Percentiles rank a stretch among this genome's conserved stretches.
Evolutionary conservation across 1,140 invertebrate species (phyloP).

Genomic region (Conus ventricosus): DNA sequence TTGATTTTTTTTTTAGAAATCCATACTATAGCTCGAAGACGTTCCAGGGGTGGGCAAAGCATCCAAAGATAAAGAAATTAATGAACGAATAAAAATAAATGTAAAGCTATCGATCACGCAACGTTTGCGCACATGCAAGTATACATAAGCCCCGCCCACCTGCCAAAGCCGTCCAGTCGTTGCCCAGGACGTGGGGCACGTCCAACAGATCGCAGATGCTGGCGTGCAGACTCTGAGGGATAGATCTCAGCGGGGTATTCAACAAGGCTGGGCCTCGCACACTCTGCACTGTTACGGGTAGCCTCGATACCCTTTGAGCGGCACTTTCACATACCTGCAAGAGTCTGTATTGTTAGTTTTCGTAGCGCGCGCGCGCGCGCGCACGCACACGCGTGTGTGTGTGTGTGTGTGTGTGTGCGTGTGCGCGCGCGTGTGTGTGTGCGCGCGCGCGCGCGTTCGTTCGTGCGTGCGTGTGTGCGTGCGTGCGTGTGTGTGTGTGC

Average conservation of each 20-base stretch:
- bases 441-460: too few species aligned
- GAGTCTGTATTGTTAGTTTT: too few species aligned
- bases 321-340: background rate
- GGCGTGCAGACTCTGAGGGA: slow-evolving; percentile 43
- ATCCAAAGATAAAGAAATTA: too few species aligned
- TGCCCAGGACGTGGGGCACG: slow-evolving; percentile 44
- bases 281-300: background rate
- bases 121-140: background rate
- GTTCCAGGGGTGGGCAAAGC: too few species aligned
- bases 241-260: slow-evolving; percentile 11
- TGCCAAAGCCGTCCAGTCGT: slow-evolving; percentile 51
- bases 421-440: too few species aligned
- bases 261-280: background rate
- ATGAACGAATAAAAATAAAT: too few species aligned
- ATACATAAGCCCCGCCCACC: slow-evolving; percentile 34
- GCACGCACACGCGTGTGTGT: background rate
- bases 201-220: slow-evolving; percentile 53
- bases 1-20: too few species aligned
- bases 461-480: too few species aligned
- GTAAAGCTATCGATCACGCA: background rate
- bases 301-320: background rate
- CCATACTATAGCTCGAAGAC: too few species aligned
- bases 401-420: background rate
- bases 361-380: too few species aligned
- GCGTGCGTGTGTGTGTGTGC: too few species aligned